Evolutionary conservation across 2,113 vertebrate species (phyloP), one percentile per base, ranked within the genome.

Genomic region (Suncus etruscus): DNA sequence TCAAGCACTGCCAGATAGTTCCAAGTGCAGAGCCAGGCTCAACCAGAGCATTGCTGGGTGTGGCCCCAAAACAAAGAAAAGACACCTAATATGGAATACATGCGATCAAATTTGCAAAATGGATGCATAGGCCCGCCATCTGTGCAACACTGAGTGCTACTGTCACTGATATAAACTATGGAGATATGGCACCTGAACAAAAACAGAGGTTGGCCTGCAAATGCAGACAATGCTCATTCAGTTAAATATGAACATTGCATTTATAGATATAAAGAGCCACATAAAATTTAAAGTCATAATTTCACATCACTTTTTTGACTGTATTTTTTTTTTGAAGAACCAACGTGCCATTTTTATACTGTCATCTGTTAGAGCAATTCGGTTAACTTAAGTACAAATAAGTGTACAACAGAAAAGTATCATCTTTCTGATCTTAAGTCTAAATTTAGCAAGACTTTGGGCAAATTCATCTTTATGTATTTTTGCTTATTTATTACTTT

Each of bases 321-420:
- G 58, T 58, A 27, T 69, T 74, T 85, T 84, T 87, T 27, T 86
- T 91, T 96, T 86, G 22, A 91, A 1, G 9, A 58, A 86, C 48
- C 27, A 87, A 80, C 39, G 61, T 87, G 69, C 4, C 69, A 89
- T 80, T 85, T 91, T 91, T 84, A 94, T 77, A 79, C 88, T 77
- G 74, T 31, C 75, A 93, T 86, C 61, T 79, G 63, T 12, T 91
- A 22, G 31, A 87, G 7, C 73, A 89, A 93, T 48, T 90, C 58
- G 91, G 27, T 31, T 86, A 90, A 90, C 0, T 85, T 58, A 58
- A 18, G 3, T 58, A 58, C 54, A 58, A 58, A 14, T 58, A 39
- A 89, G n/a, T n/a, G 11, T 31, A 89, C 4, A 91, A 83, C 14
- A 85, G 11, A 91, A 14, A 91, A 87, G 12, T 63, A 20, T 87